Evolutionary conservation across 53 echinoderm and acorn worm genomes (phyloP).

Genomic region (Patiria pectinifera): DNA sequence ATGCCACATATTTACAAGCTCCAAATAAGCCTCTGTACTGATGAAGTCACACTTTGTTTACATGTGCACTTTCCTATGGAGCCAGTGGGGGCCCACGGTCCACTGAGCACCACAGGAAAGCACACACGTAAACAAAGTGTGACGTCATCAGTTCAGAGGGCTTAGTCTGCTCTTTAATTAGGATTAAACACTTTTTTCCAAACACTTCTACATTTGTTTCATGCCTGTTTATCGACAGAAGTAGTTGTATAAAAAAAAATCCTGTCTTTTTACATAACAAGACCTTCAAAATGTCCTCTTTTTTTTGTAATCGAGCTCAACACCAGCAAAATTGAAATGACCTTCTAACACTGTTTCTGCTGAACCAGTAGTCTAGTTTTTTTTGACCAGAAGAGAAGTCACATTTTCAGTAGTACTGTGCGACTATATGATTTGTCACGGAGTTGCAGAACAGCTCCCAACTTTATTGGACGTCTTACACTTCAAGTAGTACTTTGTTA

Average conservation of each 20-base stretch:
- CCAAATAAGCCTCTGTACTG: neutral
- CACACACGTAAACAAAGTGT: no score
- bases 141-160: no score
- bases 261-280: neutral
- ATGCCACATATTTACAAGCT: conserved; percentile 50
- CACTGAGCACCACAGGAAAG: no score
- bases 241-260: neutral
- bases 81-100: no score
- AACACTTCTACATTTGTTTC: neutral
- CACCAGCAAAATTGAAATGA: neutral
- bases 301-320: neutral
- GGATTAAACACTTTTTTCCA: neutral
- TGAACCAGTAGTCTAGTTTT: neutral
- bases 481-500: neutral
- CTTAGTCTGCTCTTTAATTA: neutral
- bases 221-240: neutral
- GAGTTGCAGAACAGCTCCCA: neutral
- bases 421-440: neutral
- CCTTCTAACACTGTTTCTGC: neutral
- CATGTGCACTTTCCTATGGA: no score
- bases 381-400: neutral
- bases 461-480: neutral
- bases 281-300: neutral
- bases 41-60: no score
- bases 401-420: neutral